Evolutionary conservation across 2,888 invertebrate species (phyloP), one percentile per base, ranked within the genome.

Genomic region (Chrysomela aeneicollis): DNA sequence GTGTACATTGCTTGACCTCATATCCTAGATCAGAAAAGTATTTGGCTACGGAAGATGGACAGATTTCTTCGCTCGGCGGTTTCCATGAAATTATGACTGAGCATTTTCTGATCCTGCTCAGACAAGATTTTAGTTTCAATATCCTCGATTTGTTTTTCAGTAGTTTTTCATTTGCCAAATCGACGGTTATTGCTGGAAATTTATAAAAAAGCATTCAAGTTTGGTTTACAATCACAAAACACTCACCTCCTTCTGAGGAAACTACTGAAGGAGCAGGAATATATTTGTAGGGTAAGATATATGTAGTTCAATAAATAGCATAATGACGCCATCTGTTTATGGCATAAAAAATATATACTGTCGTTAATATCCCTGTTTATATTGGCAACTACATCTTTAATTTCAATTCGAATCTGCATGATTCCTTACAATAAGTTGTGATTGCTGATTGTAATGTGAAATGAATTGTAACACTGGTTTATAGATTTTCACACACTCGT

Each of bases 11-110:
- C 61, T 81, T 79, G 1, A 87, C 83, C 3, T 74, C 70, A 70
- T 85, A 85, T 5, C 84, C 83, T 55, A 75, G 77, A 69, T 83
- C 79, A 46, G 80, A 66, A 71, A 71, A 66, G 82, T 86, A 88
- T 69, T 86, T 85, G 10, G 88, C 88, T 49, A 87, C 71, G 0
- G 88, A 87, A n/a, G 88, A 88, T 51, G 87, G 86, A 70, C 88
- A 88, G 21, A 87, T 67, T 15, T 77, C 78, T 57, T 79, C 76
- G 12, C 78, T 78, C 67, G 84, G 83, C 57, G 88, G 85, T 71
- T 85, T 83, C 88, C 88, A 89, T 46, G 79, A 74, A 46, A 86
- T 46, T 46, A 87, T 78, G 9, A 86, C 77, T 62, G 83, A 79
- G 71, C 86, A 84, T 10, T 74, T 79, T 63, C 79, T 74, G n/a